A percentile compares a stretch with the other conserved stretches of the same genome.
Evolutionary conservation across 2,888 invertebrate species (phyloP).

Genomic region (Dryococelus australis): DNA sequence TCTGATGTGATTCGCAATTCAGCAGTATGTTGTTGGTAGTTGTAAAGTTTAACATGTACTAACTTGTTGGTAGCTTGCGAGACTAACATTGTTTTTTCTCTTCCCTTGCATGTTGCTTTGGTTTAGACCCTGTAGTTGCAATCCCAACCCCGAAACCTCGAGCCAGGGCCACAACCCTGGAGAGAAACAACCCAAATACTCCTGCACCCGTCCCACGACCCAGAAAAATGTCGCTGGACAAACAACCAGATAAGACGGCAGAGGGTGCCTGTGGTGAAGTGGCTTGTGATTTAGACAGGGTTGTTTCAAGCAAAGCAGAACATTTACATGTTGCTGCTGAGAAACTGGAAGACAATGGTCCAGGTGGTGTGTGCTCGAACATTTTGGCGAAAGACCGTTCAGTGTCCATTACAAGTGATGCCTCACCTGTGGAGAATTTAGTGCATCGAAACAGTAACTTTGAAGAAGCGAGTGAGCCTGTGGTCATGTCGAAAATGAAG

Average conservation of each 20-base stretch:
- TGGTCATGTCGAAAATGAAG: neutral
- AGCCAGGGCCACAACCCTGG: neutral
- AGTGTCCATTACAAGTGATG: neutral
- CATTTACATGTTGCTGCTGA: neutral
- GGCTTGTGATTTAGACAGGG: too few relatives aligned
- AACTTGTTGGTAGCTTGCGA: neutral
- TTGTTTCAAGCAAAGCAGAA: neutral
- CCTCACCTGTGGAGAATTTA: neutral
- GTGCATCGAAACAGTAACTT: neutral
- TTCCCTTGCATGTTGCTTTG: slow-evolving; percentile 17
- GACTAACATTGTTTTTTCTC: neutral
- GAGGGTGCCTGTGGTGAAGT: neutral
- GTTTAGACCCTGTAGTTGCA: slow-evolving; percentile 12
- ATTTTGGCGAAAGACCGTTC: neutral
- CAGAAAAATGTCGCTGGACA: neutral
- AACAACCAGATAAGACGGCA: neutral
- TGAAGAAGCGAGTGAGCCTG: neutral
- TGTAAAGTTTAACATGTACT: neutral
- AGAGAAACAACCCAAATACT: neutral
- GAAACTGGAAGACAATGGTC: neutral
- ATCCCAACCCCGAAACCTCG: slow-evolving; percentile 19
- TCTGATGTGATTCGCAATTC: neutral
- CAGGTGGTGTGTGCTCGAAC: neutral
- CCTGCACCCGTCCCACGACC: slow-evolving; percentile 20
- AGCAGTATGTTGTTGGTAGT: too few relatives aligned